A percentile compares a stretch with the other conserved stretches of the same genome.
These are phyloP conservation scores for Melanaphis sacchari DNA, from an alignment of 1,140 invertebrate genomes.

Conservation along the genomic window DNA sequence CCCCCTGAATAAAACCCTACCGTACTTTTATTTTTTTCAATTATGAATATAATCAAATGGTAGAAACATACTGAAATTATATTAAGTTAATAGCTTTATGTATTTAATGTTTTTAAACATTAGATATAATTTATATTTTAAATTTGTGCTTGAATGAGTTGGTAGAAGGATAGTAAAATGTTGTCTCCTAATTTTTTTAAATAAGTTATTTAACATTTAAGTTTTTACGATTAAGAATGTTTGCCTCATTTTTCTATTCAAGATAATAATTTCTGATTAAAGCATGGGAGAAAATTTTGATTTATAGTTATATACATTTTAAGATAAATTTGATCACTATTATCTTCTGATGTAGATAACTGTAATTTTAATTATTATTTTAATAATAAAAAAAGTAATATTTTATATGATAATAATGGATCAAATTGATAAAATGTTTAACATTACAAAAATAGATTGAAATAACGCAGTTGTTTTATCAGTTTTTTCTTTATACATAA, in stretches of 20 bases:
- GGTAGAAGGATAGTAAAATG: neutral
- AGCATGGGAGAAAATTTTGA: neutral
- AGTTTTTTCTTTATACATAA: too few species aligned
- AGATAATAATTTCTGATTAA: neutral
- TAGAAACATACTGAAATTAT: too few species aligned
- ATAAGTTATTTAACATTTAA: too few species aligned
- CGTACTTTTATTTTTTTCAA: neutral
- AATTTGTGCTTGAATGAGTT: neutral
- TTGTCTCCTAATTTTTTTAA: too few species aligned
- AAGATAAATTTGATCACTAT: too few species aligned
- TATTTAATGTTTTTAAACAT: neutral
- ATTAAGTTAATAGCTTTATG: neutral
- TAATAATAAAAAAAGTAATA: too few species aligned
- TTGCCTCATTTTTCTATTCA: neutral
- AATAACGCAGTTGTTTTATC: too few species aligned
- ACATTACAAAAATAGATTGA: too few species aligned
- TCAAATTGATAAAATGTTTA: too few species aligned
- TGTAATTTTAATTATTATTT: too few species aligned
- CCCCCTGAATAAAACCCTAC: too few species aligned
- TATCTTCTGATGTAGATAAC: neutral
- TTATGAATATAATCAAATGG: neutral
- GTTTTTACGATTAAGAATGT: neutral
- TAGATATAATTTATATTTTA: neutral
- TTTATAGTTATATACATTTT: neutral
- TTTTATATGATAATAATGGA: too few species aligned